These are phyloP conservation scores for Plotosus lineatus DNA, from an alignment of 2,113 vertebrate genomes.

Conservation along the genomic window DNA sequence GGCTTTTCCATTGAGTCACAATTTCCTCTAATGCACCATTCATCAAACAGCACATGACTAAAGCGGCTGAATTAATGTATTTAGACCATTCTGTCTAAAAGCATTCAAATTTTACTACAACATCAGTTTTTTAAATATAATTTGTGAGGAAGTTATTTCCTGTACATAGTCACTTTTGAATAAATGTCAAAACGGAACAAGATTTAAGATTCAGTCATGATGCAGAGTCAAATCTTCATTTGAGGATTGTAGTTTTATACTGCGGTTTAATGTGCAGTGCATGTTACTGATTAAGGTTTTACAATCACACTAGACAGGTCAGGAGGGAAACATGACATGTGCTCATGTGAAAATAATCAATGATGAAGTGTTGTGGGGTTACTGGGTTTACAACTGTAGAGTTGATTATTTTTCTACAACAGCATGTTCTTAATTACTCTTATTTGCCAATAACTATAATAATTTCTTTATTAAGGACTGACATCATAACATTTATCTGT, in stretches of 20 bases:
- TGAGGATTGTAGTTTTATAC: neutral
- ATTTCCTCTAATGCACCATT: neutral
- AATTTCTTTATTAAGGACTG: neutral
- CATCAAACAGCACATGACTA: neutral
- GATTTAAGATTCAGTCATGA: neutral
- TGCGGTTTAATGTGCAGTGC: neutral
- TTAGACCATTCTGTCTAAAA: neutral
- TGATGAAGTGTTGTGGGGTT: neutral
- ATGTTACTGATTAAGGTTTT: neutral
- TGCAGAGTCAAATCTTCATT: neutral
- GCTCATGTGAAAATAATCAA: neutral
- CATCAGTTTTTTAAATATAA: neutral
- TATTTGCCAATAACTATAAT: neutral
- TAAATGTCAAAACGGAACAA: neutral
- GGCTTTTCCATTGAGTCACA: constrained; percentile 43
- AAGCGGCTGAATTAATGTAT: neutral
- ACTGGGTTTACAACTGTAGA: neutral
- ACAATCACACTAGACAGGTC: neutral
- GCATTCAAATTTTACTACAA: neutral
- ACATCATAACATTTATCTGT: neutral
- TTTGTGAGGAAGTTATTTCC: neutral
- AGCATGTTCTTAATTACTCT: neutral
- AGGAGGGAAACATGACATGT: neutral
- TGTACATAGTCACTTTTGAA: neutral
- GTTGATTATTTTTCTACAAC: neutral